A percentile compares a stretch with the other conserved stretches of the same genome.
Evolutionary conservation across 2,113 vertebrate genomes (phyloP).

Genomic region (Anhinga rufa): DNA sequence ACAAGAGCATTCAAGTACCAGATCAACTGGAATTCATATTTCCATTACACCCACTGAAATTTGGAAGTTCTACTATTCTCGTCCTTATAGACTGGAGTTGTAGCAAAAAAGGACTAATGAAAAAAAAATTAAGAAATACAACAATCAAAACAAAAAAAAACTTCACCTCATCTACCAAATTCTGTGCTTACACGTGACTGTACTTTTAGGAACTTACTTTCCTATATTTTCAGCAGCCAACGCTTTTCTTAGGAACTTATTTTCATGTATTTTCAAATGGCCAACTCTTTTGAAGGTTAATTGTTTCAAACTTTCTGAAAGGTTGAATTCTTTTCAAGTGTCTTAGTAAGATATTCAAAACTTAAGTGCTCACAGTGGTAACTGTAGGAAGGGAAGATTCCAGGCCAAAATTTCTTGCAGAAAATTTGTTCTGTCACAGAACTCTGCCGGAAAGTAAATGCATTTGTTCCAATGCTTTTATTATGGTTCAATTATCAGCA

Average conservation of each 20-base stretch:
- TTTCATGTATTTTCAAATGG: not conserved
- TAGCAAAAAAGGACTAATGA: not conserved
- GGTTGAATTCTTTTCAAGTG: not conserved
- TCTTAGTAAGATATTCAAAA: not conserved
- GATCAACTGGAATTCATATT: not conserved
- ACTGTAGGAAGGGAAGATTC: not conserved
- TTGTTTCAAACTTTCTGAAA: not conserved
- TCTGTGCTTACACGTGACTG: not conserved
- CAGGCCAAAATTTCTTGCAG: not conserved
- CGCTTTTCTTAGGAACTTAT: not conserved
- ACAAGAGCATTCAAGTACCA: not conserved
- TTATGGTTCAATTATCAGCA: not conserved
- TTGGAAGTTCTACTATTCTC: not conserved
- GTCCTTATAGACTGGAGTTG: not conserved
- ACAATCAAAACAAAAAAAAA: not conserved
- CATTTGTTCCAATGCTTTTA: not conserved
- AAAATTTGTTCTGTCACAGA: not conserved
- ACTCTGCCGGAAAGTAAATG: not conserved
- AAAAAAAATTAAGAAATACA: not conserved
- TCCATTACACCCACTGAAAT: not conserved
- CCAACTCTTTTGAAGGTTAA: not conserved
- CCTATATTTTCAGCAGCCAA: not conserved
- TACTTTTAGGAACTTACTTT: not conserved
- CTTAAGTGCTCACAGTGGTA: not conserved
- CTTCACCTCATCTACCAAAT: not conserved